Conservation (phyloP, 2,113 vertebrate species). For the Hippotragus niger region DNA sequence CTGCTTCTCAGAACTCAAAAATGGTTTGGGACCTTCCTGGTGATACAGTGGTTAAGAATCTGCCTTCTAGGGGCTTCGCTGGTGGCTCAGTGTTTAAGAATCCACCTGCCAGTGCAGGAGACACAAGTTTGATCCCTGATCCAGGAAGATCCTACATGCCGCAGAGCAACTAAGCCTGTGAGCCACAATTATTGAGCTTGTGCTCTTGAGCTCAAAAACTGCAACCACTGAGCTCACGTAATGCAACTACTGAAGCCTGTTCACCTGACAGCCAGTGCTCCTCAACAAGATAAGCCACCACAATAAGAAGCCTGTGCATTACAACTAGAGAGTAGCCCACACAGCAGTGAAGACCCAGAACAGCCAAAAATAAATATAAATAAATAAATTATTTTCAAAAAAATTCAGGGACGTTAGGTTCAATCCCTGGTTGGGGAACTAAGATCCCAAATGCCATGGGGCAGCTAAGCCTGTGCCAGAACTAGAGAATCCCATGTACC, state of each 20-base stretch:
- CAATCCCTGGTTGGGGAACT: neutral
- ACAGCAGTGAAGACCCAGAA: neutral
- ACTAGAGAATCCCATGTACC: neutral
- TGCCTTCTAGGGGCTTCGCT: neutral
- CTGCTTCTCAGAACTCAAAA: neutral
- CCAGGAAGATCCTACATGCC: neutral
- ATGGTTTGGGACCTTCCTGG: neutral
- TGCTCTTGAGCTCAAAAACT: neutral
- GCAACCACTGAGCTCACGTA: neutral
- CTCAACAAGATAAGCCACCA: neutral
- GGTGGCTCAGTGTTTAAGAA: neutral
- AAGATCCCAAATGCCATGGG: neutral
- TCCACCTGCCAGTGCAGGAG: neutral
- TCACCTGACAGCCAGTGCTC: neutral
- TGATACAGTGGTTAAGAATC: neutral
- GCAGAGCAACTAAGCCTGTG: neutral
- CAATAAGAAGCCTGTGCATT: neutral
- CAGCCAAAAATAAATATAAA: neutral
- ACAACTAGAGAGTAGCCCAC: neutral
- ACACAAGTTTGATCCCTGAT: neutral
- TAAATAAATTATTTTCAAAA: neutral
- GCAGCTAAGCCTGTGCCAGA: neutral
- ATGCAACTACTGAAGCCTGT: neutral
- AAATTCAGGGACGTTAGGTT: neutral
- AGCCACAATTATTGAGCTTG: neutral